Conservation (phyloP, 2,888 invertebrate genomes). For the Pyrocoelia pectoralis region DNA sequence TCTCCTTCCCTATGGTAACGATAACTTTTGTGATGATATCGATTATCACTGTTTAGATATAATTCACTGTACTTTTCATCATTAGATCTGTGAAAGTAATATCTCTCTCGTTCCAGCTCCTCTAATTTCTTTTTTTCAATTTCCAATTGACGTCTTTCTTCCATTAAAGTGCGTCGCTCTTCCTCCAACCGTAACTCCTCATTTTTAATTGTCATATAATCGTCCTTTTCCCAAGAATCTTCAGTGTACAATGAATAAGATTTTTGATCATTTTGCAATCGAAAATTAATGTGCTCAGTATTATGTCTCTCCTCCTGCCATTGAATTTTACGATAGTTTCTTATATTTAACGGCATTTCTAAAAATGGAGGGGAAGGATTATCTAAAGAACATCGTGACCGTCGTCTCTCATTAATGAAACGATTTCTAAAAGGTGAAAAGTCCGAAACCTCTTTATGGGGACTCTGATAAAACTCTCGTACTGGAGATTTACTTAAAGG, state of each 20-base stretch:
- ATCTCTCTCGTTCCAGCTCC: slow-evolving; percentile 28
- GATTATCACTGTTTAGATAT: neutral
- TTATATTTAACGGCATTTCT: slow-evolving; percentile 46
- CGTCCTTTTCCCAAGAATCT: slow-evolving; percentile 43
- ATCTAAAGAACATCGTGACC: slow-evolving; percentile 12
- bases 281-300: neutral
- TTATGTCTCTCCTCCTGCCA: slow-evolving; percentile 19
- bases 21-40: neutral
- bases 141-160: slow-evolving; percentile 42
- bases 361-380: slow-evolving; percentile 26
- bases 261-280: slow-evolving; percentile 10
- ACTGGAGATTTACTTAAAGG: slow-evolving; percentile 17
- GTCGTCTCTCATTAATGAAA: slow-evolving; percentile 8
- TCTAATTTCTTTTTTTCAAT: slow-evolving; percentile 36
- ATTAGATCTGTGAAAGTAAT: slow-evolving; percentile 12
- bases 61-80: neutral
- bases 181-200: slow-evolving; percentile 38
- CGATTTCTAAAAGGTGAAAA: slow-evolving; percentile 19
- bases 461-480: slow-evolving; percentile 3
- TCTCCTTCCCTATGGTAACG: neutral
- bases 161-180: slow-evolving; percentile 37
- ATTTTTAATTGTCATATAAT: slow-evolving; percentile 35
- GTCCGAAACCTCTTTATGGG: neutral
- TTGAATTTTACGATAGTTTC: slow-evolving; percentile 15
- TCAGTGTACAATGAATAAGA: slow-evolving; percentile 27